Base-by-base conservation (phyloP, 2,888 invertebrate genomes). In the Tyria jacobaeae region DNA sequence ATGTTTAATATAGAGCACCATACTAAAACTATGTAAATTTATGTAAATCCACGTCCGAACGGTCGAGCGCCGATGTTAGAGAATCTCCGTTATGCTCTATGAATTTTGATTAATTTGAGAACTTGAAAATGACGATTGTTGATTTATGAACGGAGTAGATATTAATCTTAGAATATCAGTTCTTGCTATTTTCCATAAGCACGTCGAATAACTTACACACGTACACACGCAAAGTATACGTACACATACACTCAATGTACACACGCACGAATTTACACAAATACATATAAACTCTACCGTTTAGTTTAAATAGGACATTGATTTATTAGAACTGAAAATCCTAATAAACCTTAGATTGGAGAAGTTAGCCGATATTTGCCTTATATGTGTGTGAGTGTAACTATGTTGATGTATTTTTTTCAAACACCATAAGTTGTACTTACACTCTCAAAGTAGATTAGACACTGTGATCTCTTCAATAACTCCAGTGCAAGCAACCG, bases 11-110 rank as follows among this genome's bases (percentile, higher is more conserved):
- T 48, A n/a, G 35, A 62, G 31, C 50, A 60, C 57, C 61, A 64
- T 60, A 67, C 31, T 59, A 63, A 62, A 64, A 62, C 65, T 68
- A 73, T 73, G 72, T 44, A 65, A 63, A 75, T 73, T 63, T 73
- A 73, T 71, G 75, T 50, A 60, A 73, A 75, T 65, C 54, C 39
- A 3, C 15, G 48, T 55, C 44, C 58, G 27, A 67, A 62, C 53
- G 17, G 49, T 52, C 54, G 44, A 31, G 52, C 37, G 59, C 27
- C 44, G 34, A 44, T 27, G 53, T 65, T 62, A 25, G 52, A 54
- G 49, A 68, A 39, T 61, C 48, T 41, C 52, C 44, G 48, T 56
- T 44, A 56, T 35, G 41, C 55, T 48, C 37, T 53, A 48, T 59
- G 59, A 59, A 59, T 59, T 53, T 48, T 53, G 53, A 59, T 59